A percentile compares a stretch with the other conserved stretches of the same genome.
phyloP scores from a whole-genome alignment of 2,113 vertebrate species.

The Chascanopsetta lugubris region DNA sequence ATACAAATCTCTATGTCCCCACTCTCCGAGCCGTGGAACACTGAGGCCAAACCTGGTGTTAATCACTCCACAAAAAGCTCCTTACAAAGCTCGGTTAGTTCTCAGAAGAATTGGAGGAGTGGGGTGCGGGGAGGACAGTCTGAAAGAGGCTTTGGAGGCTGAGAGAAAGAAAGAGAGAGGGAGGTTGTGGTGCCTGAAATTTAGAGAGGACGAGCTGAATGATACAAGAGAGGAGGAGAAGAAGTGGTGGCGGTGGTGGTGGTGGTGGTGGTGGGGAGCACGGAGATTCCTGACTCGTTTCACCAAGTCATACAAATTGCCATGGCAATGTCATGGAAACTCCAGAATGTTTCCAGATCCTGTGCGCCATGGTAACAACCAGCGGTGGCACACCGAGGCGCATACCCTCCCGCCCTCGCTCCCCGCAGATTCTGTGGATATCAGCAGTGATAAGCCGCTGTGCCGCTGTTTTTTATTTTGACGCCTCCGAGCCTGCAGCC shows the following conservation, averaged over 20 bases:
- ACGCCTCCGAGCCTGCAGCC: slow-evolving; percentile 37
- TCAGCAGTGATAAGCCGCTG: slow-evolving; percentile 47
- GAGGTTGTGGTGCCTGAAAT: background rate
- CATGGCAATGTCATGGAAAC: slow-evolving; percentile 74
- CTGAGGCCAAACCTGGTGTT: slow-evolving; percentile 68
- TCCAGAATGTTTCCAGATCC: slow-evolving; percentile 65
- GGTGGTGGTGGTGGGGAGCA: background rate
- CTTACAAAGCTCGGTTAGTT: slow-evolving; percentile 65
- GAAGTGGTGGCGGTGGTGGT: no score
- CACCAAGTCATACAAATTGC: slow-evolving; percentile 65
- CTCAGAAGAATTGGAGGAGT: slow-evolving; percentile 39
- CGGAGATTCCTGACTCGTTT: slow-evolving; percentile 54
- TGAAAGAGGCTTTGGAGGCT: slow-evolving; percentile 35
- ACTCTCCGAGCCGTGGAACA: slow-evolving; percentile 53
- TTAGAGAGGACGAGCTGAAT: slow-evolving; percentile 24
- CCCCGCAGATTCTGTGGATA: slow-evolving; percentile 42
- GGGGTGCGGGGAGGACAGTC: slow-evolving; percentile 25
- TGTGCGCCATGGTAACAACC: slow-evolving; percentile 65
- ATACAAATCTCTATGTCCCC: slow-evolving; percentile 30
- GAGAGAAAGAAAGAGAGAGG: no score
- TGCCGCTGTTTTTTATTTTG: slow-evolving; percentile 32
- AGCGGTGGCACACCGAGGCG: slow-evolving; percentile 23
- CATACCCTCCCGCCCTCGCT: slow-evolving; percentile 17
- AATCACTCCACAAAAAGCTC: slow-evolving; percentile 74
- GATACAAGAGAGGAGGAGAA: background rate